phyloP scores from a whole-genome alignment of 2,888 invertebrate species.

The Drosophila algonquin region DNA sequence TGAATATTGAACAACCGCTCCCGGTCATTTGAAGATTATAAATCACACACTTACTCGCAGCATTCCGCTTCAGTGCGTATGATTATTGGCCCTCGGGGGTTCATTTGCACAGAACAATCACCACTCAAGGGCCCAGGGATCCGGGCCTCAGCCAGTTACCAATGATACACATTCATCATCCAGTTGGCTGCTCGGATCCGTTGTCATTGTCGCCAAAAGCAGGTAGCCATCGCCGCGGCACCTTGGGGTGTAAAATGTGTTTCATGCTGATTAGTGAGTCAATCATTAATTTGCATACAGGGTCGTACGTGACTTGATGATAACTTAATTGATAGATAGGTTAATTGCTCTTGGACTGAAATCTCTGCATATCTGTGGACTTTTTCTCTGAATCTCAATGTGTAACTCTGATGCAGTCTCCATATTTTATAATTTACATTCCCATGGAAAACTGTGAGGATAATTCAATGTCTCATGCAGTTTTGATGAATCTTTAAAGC shows the following conservation, averaged over 20 bases:
- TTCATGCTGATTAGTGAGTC: neutral
- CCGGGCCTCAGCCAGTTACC: no score
- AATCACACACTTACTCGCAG: constrained; percentile 11
- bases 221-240: neutral
- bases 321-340: neutral
- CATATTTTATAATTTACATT: constrained; percentile 2
- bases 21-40: constrained; percentile 24
- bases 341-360: neutral
- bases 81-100: constrained; percentile 18
- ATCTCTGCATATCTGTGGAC: neutral
- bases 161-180: neutral
- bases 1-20: constrained; percentile 21
- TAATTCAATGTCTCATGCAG: neutral
- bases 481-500: no score
- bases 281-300: neutral
- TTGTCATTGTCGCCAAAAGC: neutral
- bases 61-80: neutral
- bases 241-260: neutral
- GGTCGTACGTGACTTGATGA: neutral
- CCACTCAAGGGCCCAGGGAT: neutral
- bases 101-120: constrained; percentile 20
- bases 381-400: neutral
- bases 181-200: neutral
- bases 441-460: neutral
- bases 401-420: neutral